Evolutionary conservation across 2,113 vertebrate species (phyloP), one percentile per base, ranked within the genome.

Genomic region (Scolopax mira): DNA sequence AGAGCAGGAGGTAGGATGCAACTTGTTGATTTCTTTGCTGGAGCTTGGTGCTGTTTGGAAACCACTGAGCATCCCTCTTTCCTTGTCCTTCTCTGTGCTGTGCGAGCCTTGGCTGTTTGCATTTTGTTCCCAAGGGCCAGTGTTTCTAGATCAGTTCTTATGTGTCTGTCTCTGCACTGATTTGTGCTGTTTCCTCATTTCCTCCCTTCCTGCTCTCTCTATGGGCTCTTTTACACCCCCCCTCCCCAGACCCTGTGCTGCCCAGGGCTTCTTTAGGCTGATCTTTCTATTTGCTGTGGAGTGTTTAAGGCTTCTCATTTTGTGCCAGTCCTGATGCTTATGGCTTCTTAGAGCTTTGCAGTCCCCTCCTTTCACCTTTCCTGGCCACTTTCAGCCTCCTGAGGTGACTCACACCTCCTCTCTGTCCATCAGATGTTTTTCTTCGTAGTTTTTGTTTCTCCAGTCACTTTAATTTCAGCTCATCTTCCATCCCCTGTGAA

Each of bases 161-260:
- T 0, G 1, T 28, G 44, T 41, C 66, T 60, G 33, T 5, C 42
- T 35, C 41, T 39, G 84, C 8, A 1, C 6, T n/a, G 35, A 4
- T 49, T 27, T 39, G 49, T 75, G 66, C 74, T 1, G 0, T 35
- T 71, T 37, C 33, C 44, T 39, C 1, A 2, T 7, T 67, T 35
- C n/a, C 13, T 39, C n/a, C 44, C 48, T 72, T 13, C 42, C 27
- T 0, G 0, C 37, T 39, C 3, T 19, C 46, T 33, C 27, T 11
- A 2, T 12, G 7, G 64, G 31, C 24, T 70, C 87, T 65, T 52
- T 28, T 1, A 0, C 11, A 25, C 11, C 30, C 25, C 6, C 8
- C 41, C 49, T 90, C 33, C 57, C 65, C 66, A 57, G 71, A 18
- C 41, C 61, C 58, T 61, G 33, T 57, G 70, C 57, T 69, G 88